Evolutionary conservation across 2,888 invertebrate species (phyloP).

Genomic region (Rhodophaea formosa): DNA sequence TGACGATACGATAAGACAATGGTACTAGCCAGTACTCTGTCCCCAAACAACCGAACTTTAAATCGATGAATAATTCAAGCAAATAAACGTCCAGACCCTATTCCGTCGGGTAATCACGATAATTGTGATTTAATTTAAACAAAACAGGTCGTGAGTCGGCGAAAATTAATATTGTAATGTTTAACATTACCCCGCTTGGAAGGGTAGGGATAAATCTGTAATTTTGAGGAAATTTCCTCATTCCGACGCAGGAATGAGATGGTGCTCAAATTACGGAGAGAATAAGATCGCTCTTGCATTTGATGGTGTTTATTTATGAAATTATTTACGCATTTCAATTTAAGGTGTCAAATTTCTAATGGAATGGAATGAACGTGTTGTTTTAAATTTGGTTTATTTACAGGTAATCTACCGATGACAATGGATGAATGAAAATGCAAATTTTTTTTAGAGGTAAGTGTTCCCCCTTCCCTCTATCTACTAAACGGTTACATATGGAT

Average conservation of each 20-base stretch:
- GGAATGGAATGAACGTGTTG: background rate
- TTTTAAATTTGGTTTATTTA: too few species aligned
- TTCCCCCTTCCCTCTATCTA: too few species aligned
- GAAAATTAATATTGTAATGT: slow-evolving; percentile 27
- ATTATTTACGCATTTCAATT: slow-evolving; percentile 4
- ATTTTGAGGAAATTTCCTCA: slow-evolving; percentile 27
- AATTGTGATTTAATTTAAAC: slow-evolving; percentile 2
- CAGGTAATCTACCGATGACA: too few species aligned
- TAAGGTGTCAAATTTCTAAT: background rate
- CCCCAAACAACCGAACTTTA: too few species aligned
- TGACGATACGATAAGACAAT: too few species aligned
- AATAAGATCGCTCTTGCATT: background rate
- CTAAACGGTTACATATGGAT: too few species aligned
- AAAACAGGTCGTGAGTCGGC: slow-evolving; percentile 19
- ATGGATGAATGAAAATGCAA: too few species aligned
- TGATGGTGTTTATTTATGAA: background rate
- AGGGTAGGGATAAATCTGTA: slow-evolving; percentile 20
- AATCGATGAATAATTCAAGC: background rate
- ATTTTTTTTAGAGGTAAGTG: too few species aligned
- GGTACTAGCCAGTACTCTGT: too few species aligned
- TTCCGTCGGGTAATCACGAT: background rate
- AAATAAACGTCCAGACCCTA: background rate
- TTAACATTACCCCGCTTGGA: slow-evolving; percentile 14
- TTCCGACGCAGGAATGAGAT: slow-evolving; percentile 20
- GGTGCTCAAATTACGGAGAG: background rate